A percentile compares a stretch with the other conserved stretches of the same genome.
These are phyloP conservation scores for Aurelia sp. DNA, from an alignment of 30 jellyfish, hydroid and myxozoan species.

Conservation along the genomic window DNA sequence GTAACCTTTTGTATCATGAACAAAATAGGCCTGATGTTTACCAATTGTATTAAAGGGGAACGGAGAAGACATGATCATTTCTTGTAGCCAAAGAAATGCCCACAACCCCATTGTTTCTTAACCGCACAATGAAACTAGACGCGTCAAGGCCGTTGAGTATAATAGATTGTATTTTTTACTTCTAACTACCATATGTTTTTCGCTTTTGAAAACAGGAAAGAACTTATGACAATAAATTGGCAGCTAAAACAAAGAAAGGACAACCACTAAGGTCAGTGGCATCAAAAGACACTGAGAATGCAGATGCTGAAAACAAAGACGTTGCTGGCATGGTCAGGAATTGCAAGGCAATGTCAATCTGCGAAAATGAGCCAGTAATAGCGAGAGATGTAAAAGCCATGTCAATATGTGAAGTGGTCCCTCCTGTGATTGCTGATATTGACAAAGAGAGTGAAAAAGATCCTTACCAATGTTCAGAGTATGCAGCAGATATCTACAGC, in stretches of 20 bases:
- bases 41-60: too few relatives aligned
- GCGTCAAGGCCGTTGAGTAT: neutral
- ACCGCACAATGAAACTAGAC: too few relatives aligned
- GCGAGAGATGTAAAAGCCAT: constrained; percentile 24
- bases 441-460: constrained; percentile 73
- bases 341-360: constrained; percentile 24
- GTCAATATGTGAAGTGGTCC: constrained; percentile 42
- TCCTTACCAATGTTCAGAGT: constrained; percentile 90
- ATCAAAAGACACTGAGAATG: neutral
- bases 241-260: neutral
- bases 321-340: neutral
- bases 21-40: too few relatives aligned
- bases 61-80: too few relatives aligned
- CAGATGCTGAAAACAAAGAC: neutral
- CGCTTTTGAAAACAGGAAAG: neutral
- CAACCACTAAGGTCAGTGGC: neutral
- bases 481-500: constrained; percentile 84
- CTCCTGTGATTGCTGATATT: constrained; percentile 56
- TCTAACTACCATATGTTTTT: neutral
- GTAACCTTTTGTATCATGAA: too few relatives aligned
- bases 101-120: too few relatives aligned
- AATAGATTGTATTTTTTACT: neutral
- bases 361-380: constrained; percentile 26
- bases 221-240: neutral
- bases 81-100: too few relatives aligned